Base-by-base conservation (phyloP, 1,140 invertebrate genomes). In the Dermatophagoides farinae region DNA sequence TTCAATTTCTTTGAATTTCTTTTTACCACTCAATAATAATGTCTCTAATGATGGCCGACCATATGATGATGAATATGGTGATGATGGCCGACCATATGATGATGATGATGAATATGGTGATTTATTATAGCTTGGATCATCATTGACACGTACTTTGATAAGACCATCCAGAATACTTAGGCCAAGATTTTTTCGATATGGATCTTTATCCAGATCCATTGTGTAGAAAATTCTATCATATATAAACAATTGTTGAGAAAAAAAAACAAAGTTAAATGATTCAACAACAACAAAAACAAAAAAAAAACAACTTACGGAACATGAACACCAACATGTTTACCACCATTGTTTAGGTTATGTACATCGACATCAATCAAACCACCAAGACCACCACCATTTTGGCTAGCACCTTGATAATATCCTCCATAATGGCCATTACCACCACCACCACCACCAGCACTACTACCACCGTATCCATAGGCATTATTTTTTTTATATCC, bases 221-320 rank as follows among this genome's bases (percentile, higher is more conserved):
- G 14, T 55, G 53, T 55, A 55, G 23, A 55, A 55, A 11, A 38
- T 23, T 38, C 53, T 55, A 23, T 39, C 11, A 55, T 25, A 39
- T 12, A 6, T 31, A 31, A n/a, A n/a, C n/a, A n/a, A 31, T 31
- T 31, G 31, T 31, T 31, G 31, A 31, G 31, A 31, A 31, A 31
- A 31, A 4, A 31, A 31, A 31, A 31, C 8, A 8, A 31, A 31
- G 8, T 8, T 31, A 31, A 31, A 31, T 4, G 31, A 31, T 31
- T 31, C 8, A 8, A 31, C 2, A n/a, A n/a, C n/a, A n/a, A n/a
- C n/a, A n/a, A n/a, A n/a, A n/a, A n/a, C n/a, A n/a, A n/a, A n/a
- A n/a, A n/a, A n/a, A n/a, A n/a, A n/a, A n/a, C n/a, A 4, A 55
- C 53, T 55, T 38, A 55, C 53, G 53, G 53, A 18, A 55, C 53